Evolutionary conservation across 2,797 vertebrate species (phyloP), one percentile per base, ranked within the genome.

Genomic region (Acipenser oxyrinchus): DNA sequence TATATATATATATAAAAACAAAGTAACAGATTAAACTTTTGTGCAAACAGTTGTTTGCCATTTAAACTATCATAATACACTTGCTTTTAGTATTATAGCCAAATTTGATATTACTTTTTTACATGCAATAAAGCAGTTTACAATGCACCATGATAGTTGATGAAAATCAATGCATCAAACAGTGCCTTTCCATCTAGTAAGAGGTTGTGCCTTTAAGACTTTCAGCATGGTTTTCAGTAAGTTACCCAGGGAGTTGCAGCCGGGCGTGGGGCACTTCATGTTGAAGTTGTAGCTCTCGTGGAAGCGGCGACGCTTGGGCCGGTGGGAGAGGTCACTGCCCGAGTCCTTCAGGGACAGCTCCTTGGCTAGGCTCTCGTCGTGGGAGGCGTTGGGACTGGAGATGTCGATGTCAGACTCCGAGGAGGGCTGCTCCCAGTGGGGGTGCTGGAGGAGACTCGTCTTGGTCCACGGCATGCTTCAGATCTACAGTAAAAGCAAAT

Each of bases 211-310:
- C 11, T 63, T 11, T 6, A 37, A 37, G 37, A 37, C 37, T 37
- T 37, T 37, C 37, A 37, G 37, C 37, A n/a, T 37, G 4, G 37
- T 37, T 37, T 37, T 37, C 37, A 37, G 37, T 37, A 6, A 10
- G 71, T 78, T 80, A 97, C 96, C 97, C 52, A 99, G 86, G 10
- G 97, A 99, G 82, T 99, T 98, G 79, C 97, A 99, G n/a, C 97
- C 97, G 0, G 96, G 96, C 0, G 95, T 99, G 15, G 97, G 97
- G 71, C 97, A 99, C 72, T 99, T 99, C 95, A 98, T 98, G 80
- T 97, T 99, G 77, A 99, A 99, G 81, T 99, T 99, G 87, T 99
- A 99, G 74, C 96, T 99, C 79, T 99, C 97, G 0, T 99, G 97
- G 82, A 97, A 99, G 71, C 95, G 94, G 11, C 96, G 93, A 6